Base-by-base conservation (phyloP, 2,888 invertebrate species). In the Arge pagana region DNA sequence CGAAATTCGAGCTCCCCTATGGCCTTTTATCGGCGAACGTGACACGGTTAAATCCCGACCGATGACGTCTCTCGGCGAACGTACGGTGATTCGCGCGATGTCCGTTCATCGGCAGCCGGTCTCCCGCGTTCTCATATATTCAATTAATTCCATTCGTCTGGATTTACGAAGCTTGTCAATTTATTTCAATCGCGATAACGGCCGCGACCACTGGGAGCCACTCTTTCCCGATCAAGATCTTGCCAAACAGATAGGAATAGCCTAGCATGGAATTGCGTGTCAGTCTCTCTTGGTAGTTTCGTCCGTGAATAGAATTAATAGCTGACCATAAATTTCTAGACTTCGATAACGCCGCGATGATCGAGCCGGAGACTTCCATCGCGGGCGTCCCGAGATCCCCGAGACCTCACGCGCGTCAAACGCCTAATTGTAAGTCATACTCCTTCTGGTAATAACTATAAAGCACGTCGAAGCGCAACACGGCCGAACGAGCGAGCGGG, bases 271-370 rank as follows among this genome's bases (percentile, higher is more conserved):
- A 39, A 21, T 59, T 55, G 56, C 57, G 50, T 54, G 57, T 53
- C 55, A 41, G 50, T 3, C 2, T n/a, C n/a, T n/a, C n/a, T n/a
- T n/a, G n/a, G n/a, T 53, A 35, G 50, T 57, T 53, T 45, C 52
- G 43, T 50, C 53, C 48, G 31, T 48, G 41, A 55, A 55, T 50
- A 39, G 55, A 59, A 59, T 59, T 59, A 57, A 59, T 59, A 55
- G 55, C 45, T 15, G 26, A 28, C 48, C 37, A 55, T 59, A 57
- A 61, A 62, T 60, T 57, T 51, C 51, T 54, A 57, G 50, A 49
- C 51, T 24, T 48, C 51, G 49, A 52, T 58, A 56, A 42, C 37
- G 43, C 53, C 55, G n/a, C 52, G 60, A 54, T 52, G 58, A 55
- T 45, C n/a, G n/a, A n/a, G n/a, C n/a, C n/a, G n/a, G n/a, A n/a